A percentile compares a stretch with the other conserved stretches of the same genome.
These are phyloP conservation scores for Lumbricus terrestris DNA, from an alignment of 2,888 invertebrate genomes.

Conservation along the genomic window DNA sequence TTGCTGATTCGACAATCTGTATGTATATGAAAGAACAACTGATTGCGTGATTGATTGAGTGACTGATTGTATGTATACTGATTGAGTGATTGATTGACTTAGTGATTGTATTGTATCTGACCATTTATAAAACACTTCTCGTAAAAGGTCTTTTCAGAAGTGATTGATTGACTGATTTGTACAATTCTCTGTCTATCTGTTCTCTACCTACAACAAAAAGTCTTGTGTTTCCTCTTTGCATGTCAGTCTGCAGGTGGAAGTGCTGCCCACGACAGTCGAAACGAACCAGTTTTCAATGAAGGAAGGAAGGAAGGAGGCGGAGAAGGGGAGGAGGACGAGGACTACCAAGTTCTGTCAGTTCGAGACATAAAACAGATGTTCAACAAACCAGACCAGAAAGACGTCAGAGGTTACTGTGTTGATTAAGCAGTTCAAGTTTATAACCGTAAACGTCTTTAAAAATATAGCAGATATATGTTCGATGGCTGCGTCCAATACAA, in stretches of 20 bases:
- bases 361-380: slow-evolving; percentile 30
- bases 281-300: neutral
- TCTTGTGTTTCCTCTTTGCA: neutral
- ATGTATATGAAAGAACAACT: neutral
- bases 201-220: too few relatives aligned
- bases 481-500: too few relatives aligned
- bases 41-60: neutral
- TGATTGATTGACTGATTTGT: too few relatives aligned
- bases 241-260: neutral
- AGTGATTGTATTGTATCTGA: too few relatives aligned
- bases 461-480: neutral
- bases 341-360: slow-evolving; percentile 26
- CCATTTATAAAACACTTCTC: too few relatives aligned
- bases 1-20: too few relatives aligned
- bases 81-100: neutral
- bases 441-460: neutral
- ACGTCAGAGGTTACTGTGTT: neutral
- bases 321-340: slow-evolving; percentile 28
- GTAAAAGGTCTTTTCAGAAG: too few relatives aligned
- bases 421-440: neutral
- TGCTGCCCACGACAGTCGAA: neutral
- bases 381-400: slow-evolving; percentile 26
- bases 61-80: neutral
- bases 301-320: slow-evolving; percentile 15
- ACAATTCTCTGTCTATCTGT: too few relatives aligned